These are phyloP conservation scores for Crenuchus spilurus DNA, from an alignment of 2,797 vertebrate genomes.

Conservation along the genomic window DNA sequence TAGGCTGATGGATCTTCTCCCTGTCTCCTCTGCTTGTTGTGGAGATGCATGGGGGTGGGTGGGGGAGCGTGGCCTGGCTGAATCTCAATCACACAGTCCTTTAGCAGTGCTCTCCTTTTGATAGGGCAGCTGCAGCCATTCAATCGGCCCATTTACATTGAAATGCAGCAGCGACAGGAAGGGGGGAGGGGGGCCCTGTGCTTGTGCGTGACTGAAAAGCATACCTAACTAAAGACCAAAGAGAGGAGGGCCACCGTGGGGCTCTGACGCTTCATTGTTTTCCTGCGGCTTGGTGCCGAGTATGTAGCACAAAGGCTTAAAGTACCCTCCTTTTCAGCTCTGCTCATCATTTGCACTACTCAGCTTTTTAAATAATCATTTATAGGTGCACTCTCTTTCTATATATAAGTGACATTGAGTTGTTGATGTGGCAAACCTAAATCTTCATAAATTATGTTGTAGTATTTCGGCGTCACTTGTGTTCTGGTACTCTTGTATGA, in stretches of 20 bases:
- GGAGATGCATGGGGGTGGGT: slow-evolving; percentile 54
- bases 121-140: slow-evolving; percentile 87
- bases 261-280: slow-evolving; percentile 68
- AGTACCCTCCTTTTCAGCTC: slow-evolving; percentile 72
- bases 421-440: too few species aligned
- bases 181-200: slow-evolving; percentile 68
- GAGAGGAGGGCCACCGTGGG: slow-evolving; percentile 65
- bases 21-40: slow-evolving; percentile 5
- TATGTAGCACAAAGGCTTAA: slow-evolving; percentile 74
- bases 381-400: slow-evolving; percentile 23
- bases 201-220: slow-evolving; percentile 66
- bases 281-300: slow-evolving; percentile 63
- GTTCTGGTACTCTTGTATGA: too few species aligned
- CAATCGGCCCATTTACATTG: slow-evolving; percentile 82
- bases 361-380: slow-evolving; percentile 63
- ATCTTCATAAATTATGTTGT: too few species aligned
- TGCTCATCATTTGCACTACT: slow-evolving; percentile 67
- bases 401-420: slow-evolving; percentile 36
- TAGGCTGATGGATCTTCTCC: background rate
- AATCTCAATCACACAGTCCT: slow-evolving; percentile 81
- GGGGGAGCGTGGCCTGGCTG: slow-evolving; percentile 72
- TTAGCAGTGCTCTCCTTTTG: slow-evolving; percentile 79
- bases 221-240: slow-evolving; percentile 76
- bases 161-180: slow-evolving; percentile 83
- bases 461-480: too few species aligned